Evolutionary conservation across 1,140 invertebrate species (phyloP), one percentile per base, ranked within the genome.

Genomic region (Macrobrachium nipponense): DNA sequence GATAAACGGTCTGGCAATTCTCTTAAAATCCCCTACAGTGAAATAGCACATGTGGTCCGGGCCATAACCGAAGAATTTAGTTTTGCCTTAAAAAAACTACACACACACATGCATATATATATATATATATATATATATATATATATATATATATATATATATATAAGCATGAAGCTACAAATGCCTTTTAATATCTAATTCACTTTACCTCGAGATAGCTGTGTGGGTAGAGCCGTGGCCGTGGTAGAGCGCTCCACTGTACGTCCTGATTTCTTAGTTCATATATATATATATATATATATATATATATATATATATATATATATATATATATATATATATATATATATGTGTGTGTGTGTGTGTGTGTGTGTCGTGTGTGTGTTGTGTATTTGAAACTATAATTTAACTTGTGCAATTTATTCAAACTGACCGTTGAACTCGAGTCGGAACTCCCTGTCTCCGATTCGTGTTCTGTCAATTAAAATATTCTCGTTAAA

Each of bases 281-380:
- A 2, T 51, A 51, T 51, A 51, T 51, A 51, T 27, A 18, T 76
- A 23, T 51, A 58, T 44, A 58, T 76, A 58, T 76, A 58, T 76
- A 58, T 76, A 58, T 76, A 58, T 76, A 58, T 76, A 58, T 76
- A 58, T 76, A 58, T 76, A 58, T 76, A 58, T 73, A 51, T 73
- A 51, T 73, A 51, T 73, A 51, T 73, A 51, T 73, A 51, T 73
- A 51, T 73, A 51, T 73, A 51, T 73, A 51, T 73, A 18, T 73
- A 51, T 73, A 18, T 73, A 51, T 36, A 18, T 73, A 23, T 73
- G 70, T 73, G 23, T 73, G 70, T 73, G 70, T 73, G 27, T 73
- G 70, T 27, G 20, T 73, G 7, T 73, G 1, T 73, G 23, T 72
- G 70, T 73, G n/a, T n/a, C n/a, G 27, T 73, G 70, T 27, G 20